Conservation (phyloP, 2,113 vertebrate species). For the Vidua macroura region DNA sequence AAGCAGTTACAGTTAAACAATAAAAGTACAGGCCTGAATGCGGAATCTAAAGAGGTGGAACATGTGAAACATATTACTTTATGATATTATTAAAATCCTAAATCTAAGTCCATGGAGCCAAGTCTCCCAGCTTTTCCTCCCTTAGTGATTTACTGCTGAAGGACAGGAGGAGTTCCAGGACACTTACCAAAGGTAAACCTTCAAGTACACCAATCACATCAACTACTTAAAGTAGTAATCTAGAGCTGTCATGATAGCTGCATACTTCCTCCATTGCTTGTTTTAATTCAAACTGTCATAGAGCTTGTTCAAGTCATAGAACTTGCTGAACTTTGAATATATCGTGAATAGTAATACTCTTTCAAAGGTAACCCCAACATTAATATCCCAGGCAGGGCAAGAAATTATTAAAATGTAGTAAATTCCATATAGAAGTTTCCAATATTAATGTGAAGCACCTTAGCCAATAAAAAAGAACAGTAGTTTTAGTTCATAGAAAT, state of each 20-base stretch:
- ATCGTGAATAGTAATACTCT: constrained; percentile 32
- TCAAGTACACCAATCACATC: not conserved
- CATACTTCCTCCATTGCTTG: not conserved
- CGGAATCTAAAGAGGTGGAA: not conserved
- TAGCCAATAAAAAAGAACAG: constrained; percentile 39
- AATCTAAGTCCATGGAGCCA: not conserved
- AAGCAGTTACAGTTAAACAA: not conserved
- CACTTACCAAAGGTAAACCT: not conserved
- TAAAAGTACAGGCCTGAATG: not conserved
- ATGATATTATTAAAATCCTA: not conserved
- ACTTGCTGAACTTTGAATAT: constrained; percentile 51
- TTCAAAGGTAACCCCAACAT: constrained; percentile 68
- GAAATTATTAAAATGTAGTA: constrained; percentile 72
- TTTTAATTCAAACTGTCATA: constrained; percentile 57
- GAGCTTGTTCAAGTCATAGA: not conserved
- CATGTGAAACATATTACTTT: not conserved
- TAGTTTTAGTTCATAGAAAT: not conserved
- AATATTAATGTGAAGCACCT: constrained; percentile 55
- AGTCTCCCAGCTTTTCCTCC: not conserved
- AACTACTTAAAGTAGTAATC: not conserved
- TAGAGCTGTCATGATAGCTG: not conserved
- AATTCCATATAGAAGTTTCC: constrained; percentile 28
- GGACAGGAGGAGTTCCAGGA: constrained; percentile 8
- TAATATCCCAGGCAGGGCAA: constrained; percentile 62
- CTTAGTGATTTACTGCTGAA: not conserved